Evolutionary conservation across 2,888 invertebrate species (phyloP).

Genomic region (Blastobasis adustella): DNA sequence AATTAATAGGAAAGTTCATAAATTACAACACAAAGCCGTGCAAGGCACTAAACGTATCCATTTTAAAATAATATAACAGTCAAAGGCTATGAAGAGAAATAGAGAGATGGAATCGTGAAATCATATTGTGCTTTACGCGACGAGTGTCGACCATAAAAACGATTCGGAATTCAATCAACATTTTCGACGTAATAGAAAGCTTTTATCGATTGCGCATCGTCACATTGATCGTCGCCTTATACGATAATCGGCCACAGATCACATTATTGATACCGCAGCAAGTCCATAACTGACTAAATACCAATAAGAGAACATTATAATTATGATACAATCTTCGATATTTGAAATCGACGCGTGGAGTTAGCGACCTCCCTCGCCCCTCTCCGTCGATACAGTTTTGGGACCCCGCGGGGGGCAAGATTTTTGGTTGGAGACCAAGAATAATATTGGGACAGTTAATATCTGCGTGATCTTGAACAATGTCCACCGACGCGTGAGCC

Average conservation of each 20-base stretch:
- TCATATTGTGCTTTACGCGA: no score
- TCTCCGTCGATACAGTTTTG: background rate
- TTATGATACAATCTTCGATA: conserved; percentile 66
- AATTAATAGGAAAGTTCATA: no score
- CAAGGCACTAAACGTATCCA: no score
- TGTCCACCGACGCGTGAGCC: conserved; percentile 64
- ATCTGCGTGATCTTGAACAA: conserved; percentile 54
- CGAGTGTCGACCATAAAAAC: no score
- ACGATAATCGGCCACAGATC: conserved; percentile 12
- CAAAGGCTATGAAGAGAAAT: no score
- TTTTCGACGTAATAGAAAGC: no score
- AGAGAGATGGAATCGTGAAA: no score
- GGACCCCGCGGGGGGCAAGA: background rate
- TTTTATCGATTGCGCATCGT: no score
- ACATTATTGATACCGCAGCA: conserved; percentile 31
- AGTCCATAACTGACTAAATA: conserved; percentile 55
- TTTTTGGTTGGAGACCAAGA: background rate
- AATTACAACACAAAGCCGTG: no score
- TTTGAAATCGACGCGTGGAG: conserved; percentile 31
- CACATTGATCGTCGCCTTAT: no score
- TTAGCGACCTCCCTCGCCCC: background rate
- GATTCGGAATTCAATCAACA: no score
- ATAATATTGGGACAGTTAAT: conserved; percentile 20
- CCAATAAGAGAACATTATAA: conserved; percentile 68
- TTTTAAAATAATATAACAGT: no score